phyloP scores from a whole-genome alignment of 2,888 invertebrate genomes.

The Diaperis boleti region DNA sequence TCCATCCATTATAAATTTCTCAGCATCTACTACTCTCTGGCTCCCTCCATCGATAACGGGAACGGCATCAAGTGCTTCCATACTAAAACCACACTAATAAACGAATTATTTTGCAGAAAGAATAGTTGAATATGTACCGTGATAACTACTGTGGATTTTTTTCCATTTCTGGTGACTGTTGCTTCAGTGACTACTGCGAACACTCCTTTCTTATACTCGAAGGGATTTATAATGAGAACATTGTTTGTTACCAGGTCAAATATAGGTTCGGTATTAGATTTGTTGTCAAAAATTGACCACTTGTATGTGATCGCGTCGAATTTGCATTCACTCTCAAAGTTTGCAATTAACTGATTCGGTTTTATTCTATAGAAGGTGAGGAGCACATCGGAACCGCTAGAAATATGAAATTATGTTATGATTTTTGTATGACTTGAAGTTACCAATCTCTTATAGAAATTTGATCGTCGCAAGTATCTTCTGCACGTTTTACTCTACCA shows the following conservation, averaged over 20 bases:
- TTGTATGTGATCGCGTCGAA: neutral
- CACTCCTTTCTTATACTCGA: neutral
- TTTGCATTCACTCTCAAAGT: neutral
- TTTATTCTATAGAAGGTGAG: neutral
- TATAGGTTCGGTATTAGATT: neutral
- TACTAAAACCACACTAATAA: neutral
- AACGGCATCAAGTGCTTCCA: conserved; percentile 13
- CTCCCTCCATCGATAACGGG: conserved; percentile 29
- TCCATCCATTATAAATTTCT: conserved; percentile 20
- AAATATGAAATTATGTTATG: too few species aligned
- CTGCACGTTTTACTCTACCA: too few species aligned
- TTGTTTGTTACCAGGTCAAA: neutral
- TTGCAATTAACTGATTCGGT: neutral
- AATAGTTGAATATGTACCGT: neutral
- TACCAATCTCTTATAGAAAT: too few species aligned
- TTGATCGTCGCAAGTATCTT: too few species aligned
- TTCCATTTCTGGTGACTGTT: neutral
- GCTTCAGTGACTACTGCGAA: neutral
- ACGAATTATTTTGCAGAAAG: neutral
- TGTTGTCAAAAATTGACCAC: neutral
- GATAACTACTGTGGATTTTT: neutral
- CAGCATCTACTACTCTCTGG: conserved; percentile 11
- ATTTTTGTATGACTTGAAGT: too few species aligned
- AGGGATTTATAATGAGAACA: neutral
- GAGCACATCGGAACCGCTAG: too few species aligned